Conservation (phyloP, 2,113 vertebrate genomes). For the Corythaeola cristata region DNA sequence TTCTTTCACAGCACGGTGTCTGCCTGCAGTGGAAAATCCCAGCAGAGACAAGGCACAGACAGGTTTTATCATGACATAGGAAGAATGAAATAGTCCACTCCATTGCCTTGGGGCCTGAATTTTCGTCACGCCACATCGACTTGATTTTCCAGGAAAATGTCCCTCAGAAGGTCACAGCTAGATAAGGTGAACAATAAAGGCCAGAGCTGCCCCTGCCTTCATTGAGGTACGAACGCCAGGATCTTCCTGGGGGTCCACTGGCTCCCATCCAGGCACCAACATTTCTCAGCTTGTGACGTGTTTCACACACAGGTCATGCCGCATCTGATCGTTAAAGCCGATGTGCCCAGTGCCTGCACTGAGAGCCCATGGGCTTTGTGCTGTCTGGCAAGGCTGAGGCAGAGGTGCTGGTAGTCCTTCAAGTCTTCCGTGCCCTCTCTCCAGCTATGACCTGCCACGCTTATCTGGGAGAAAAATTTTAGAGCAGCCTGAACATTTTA, state of each 20-base stretch:
- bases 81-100: neutral
- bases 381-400: neutral
- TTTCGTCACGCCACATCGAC: neutral
- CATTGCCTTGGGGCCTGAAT: neutral
- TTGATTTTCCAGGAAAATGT: neutral
- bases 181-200: neutral
- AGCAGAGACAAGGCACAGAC: neutral
- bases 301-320: neutral
- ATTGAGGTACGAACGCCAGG: fast-evolving
- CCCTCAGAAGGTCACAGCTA: neutral
- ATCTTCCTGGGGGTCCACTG: neutral
- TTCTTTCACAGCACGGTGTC: neutral
- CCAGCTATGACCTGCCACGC: neutral
- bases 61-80: neutral
- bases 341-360: neutral
- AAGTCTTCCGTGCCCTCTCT: neutral
- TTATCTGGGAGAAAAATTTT: neutral
- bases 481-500: neutral
- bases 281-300: fast-evolving
- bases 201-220: neutral
- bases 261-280: neutral
- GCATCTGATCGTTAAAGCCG: fast-evolving
- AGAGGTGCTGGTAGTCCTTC: neutral
- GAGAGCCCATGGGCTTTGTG: neutral
- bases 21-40: neutral